Evolutionary conservation across 2,113 vertebrate genomes (phyloP).

Genomic region (Carlito syrichta): DNA sequence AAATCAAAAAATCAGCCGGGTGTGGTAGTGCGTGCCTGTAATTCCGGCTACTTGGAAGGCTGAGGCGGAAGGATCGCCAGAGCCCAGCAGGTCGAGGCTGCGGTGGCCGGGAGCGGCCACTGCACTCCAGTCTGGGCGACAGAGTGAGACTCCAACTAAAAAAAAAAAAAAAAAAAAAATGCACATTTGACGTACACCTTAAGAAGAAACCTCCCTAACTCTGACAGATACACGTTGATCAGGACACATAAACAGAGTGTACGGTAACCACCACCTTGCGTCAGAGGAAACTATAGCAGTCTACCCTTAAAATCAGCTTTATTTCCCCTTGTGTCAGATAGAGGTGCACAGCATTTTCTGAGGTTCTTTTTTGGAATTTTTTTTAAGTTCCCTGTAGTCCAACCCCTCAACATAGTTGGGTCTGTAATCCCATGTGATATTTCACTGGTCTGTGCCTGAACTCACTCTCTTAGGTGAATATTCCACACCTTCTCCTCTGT

Average conservation of each 20-base stretch:
- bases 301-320: fast-evolving
- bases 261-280: fast-evolving
- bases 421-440: not conserved
- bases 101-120: too few species aligned
- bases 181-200: not conserved
- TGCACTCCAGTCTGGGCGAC: too few species aligned
- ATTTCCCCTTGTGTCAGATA: fast-evolving
- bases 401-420: fast-evolving
- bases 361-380: fast-evolving
- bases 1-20: too few species aligned
- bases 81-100: too few species aligned
- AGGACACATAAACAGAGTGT: fast-evolving
- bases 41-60: too few species aligned
- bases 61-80: too few species aligned
- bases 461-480: not conserved
- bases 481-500: not conserved
- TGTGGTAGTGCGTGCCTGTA: too few species aligned
- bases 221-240: fast-evolving
- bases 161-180: too few species aligned
- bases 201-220: not conserved
- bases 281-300: fast-evolving
- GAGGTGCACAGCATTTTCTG: fast-evolving
- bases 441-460: not conserved
- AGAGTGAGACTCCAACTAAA: too few species aligned
- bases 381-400: not conserved